Conservation (phyloP, 2,888 invertebrate genomes). For the Elgonia sp. region DNA sequence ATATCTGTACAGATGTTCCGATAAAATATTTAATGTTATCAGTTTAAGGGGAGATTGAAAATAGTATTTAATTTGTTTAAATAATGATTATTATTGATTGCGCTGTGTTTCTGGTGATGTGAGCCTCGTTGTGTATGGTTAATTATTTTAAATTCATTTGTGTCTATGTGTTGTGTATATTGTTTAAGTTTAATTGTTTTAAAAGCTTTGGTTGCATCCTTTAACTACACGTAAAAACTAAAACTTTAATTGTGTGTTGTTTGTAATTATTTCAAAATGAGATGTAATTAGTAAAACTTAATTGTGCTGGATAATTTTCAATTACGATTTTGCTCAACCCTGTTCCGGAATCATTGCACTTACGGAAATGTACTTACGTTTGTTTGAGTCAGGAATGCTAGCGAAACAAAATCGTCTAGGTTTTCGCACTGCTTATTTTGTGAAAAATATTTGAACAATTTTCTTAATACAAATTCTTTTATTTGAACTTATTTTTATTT, state of each 20-base stretch:
- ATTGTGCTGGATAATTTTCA: slow-evolving; percentile 46
- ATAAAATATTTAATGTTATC: slow-evolving; percentile 23
- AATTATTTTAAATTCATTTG: background rate
- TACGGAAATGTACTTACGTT: slow-evolving; percentile 31
- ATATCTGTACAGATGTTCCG: background rate
- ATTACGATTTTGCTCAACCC: slow-evolving; percentile 40
- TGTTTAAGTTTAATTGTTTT: too few species aligned
- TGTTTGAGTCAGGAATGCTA: slow-evolving; percentile 35
- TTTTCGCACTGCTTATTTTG: background rate
- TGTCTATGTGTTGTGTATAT: too few species aligned
- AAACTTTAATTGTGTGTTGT: slow-evolving; percentile 24
- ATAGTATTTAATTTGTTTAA: background rate
- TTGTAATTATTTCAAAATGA: slow-evolving; percentile 29
- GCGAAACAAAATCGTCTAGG: slow-evolving; percentile 30
- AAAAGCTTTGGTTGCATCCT: background rate
- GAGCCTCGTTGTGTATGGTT: background rate
- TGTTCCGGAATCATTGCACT: slow-evolving; percentile 41
- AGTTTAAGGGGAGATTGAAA: background rate
- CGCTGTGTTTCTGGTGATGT: background rate
- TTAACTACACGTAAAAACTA: background rate
- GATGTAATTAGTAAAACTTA: slow-evolving; percentile 38
- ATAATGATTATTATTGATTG: background rate
- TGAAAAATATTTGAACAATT: slow-evolving; percentile 6
- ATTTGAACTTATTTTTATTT: background rate
- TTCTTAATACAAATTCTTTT: background rate